Percentiles rank a stretch among this genome's conserved stretches.
phyloP scores from a whole-genome alignment of 1,140 invertebrate genomes.

The Brachionus rubens region DNA sequence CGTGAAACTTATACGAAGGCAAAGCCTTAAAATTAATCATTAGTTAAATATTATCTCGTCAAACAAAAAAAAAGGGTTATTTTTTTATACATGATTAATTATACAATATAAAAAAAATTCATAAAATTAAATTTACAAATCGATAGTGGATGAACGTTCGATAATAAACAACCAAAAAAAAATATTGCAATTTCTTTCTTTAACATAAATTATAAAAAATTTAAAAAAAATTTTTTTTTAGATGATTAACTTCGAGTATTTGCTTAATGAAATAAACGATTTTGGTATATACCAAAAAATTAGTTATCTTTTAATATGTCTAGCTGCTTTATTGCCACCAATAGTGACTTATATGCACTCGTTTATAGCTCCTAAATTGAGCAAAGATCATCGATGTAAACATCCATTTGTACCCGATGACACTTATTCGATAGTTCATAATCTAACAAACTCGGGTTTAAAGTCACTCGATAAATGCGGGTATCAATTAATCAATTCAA shows the following conservation, averaged over 20 bases:
- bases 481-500: neutral
- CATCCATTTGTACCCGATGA: conserved; percentile 10
- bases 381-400: conserved; percentile 4
- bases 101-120: no score
- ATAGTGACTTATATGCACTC: conserved; percentile 41
- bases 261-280: conserved; percentile 29
- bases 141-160: no score
- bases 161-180: no score
- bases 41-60: no score
- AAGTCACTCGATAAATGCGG: neutral
- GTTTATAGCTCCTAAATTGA: conserved; percentile 31
- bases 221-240: no score
- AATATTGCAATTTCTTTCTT: neutral
- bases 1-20: no score
- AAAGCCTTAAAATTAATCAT: no score
- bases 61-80: no score
- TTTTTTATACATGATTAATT: no score
- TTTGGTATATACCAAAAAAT: conserved; percentile 39
- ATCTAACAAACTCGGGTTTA: neutral
- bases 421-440: neutral
- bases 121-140: no score
- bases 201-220: no score
- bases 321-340: conserved; percentile 24
- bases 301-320: conserved; percentile 35
- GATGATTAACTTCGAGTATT: conserved; percentile 38